These are phyloP conservation scores for Hydriomena furcata DNA, from an alignment of 2,888 invertebrate genomes.

Conservation along the genomic window DNA sequence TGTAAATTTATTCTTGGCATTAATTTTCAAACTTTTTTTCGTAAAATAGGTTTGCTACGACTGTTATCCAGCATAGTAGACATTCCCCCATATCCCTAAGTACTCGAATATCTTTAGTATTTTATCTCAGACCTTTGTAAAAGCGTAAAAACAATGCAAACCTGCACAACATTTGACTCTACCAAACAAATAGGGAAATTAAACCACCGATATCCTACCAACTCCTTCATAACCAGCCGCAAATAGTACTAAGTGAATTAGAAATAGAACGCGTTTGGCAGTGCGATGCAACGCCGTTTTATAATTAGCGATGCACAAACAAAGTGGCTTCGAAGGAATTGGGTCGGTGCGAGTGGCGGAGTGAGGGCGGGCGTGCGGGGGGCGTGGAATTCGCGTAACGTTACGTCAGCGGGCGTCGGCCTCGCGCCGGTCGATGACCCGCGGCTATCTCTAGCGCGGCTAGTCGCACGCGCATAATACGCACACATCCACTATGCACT, in stretches of 20 bases:
- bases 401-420: constrained; percentile 82
- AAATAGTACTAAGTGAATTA: constrained; percentile 62
- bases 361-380: constrained; percentile 47
- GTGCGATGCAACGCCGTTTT: constrained; percentile 65
- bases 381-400: constrained; percentile 79
- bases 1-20: too few relatives aligned
- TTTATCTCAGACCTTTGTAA: too few relatives aligned
- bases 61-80: too few relatives aligned
- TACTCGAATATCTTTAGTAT: too few relatives aligned
- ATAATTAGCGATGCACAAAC: constrained; percentile 80
- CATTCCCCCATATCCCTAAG: too few relatives aligned
- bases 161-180: too few relatives aligned
- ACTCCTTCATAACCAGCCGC: constrained; percentile 39
- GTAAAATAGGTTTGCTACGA: too few relatives aligned
- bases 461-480: constrained; percentile 67
- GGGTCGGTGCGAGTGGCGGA: constrained; percentile 66
- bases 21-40: too few relatives aligned
- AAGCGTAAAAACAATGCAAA: too few relatives aligned
- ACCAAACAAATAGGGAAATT: constrained; percentile 7
- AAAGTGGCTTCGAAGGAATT: constrained; percentile 80
- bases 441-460: constrained; percentile 75
- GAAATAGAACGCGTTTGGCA: constrained; percentile 72
- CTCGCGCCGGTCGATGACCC: constrained; percentile 78
- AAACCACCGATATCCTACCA: constrained; percentile 4
- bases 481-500: constrained; percentile 40